Base-by-base conservation (phyloP, 2,113 vertebrate species). In the Apaloderma vittatum region DNA sequence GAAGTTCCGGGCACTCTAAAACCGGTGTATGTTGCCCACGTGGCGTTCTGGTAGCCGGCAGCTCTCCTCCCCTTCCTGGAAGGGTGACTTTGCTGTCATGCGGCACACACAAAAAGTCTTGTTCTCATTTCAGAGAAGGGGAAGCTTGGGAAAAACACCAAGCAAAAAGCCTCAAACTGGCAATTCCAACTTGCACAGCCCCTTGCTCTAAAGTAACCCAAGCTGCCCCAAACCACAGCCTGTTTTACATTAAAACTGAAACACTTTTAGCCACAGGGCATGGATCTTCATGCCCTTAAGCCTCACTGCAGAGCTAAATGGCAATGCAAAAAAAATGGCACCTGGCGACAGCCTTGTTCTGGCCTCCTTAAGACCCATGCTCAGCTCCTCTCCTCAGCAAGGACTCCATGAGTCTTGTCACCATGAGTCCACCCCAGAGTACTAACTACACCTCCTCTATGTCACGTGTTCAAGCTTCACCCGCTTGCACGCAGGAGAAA, bases 1-100 rank as follows among this genome's bases (percentile, higher is more conserved):
- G 48, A 43, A n/a, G 43, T 29, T 51, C 21, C 15, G n/a, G 30
- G 24, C 20, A 7, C 30, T 15, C 21, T n/a, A 43, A 21, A 9
- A 1, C 1, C 15, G n/a, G 11, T 5, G 12, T 8, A 14, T 0
- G 0, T 20, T 7, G 17, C 86, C 34, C 23, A 24, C 46, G 19
- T 21, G 9, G 20, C 11, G 9, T 51, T 52, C 51, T 23, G 12
- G 24, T 9, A 22, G 51, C 51, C 12, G 49, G 24, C 49, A 51
- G 54, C 54, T 32, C 57, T 58, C 19, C 57, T 20, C 37, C 37
- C 37, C 37, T 40, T 40, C 40, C 40, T 40, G 40, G 40, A 40
- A 40, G 40, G 40, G 40, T 40, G 40, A 40, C 40, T 40, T 40
- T 40, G 11, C 40, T 40, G 40, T 40, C 40, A 40, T 11, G 1